Evolutionary conservation across 2,113 vertebrate genomes (phyloP).

Genomic region (Chlorocebus sabaeus): DNA sequence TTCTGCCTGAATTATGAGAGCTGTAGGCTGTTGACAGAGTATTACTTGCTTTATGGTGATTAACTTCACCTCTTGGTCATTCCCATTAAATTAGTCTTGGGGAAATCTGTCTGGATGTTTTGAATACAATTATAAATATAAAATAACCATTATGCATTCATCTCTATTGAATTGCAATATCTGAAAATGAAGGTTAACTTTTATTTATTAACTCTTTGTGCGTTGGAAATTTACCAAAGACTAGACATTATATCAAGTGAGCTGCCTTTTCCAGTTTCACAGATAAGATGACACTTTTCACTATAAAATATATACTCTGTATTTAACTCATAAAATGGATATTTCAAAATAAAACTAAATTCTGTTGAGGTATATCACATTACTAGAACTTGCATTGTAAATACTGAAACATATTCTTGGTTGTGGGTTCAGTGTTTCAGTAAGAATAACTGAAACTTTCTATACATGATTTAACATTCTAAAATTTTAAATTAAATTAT

Average conservation of each 20-base stretch:
- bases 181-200: neutral
- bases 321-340: neutral
- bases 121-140: neutral
- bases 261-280: neutral
- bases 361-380: neutral
- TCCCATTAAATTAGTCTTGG: neutral
- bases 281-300: neutral
- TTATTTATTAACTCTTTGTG: neutral
- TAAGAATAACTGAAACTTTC: neutral
- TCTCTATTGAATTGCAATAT: neutral
- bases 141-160: neutral
- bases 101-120: neutral
- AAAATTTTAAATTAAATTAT: neutral
- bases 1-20: neutral
- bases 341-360: neutral
- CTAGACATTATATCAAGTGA: neutral
- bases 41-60: neutral
- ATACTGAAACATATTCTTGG: neutral
- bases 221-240: neutral
- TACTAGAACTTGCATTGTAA: neutral
- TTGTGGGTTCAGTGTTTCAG: neutral
- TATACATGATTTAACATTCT: neutral
- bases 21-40: neutral
- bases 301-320: neutral
- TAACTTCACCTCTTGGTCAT: neutral